Evolutionary conservation across 2,113 vertebrate genomes (phyloP).

Genomic region (Strix uralensis): DNA sequence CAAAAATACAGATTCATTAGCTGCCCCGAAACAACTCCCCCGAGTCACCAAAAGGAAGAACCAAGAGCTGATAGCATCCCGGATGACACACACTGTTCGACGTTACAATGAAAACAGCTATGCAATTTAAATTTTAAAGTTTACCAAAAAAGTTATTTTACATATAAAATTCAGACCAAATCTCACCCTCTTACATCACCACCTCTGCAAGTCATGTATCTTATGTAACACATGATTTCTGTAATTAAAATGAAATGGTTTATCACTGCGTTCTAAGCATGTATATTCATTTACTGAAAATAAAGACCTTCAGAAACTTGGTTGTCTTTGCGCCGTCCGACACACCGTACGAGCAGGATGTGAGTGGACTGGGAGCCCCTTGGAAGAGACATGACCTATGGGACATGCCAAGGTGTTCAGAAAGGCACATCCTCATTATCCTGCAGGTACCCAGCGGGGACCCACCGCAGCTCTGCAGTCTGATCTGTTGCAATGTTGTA

Average conservation of each 20-base stretch:
- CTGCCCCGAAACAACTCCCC: background rate
- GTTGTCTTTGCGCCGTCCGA: background rate
- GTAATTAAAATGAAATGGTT: background rate
- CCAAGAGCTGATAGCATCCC: background rate
- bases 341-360: accelerated
- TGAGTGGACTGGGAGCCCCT: background rate
- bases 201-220: accelerated
- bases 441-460: background rate
- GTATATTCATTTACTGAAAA: accelerated
- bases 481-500: background rate
- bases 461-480: background rate
- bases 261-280: background rate
- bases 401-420: accelerated
- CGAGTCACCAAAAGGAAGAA: background rate
- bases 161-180: accelerated
- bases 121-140: background rate
- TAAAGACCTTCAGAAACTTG: background rate
- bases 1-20: background rate
- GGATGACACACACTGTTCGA: accelerated
- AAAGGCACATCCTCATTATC: background rate
- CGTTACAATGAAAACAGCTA: background rate
- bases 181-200: background rate
- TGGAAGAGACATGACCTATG: accelerated
- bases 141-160: background rate
- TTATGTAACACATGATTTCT: accelerated